Evolutionary conservation across 2,888 invertebrate genomes (phyloP).

Genomic region (Nephrotoma guestfalica): DNA sequence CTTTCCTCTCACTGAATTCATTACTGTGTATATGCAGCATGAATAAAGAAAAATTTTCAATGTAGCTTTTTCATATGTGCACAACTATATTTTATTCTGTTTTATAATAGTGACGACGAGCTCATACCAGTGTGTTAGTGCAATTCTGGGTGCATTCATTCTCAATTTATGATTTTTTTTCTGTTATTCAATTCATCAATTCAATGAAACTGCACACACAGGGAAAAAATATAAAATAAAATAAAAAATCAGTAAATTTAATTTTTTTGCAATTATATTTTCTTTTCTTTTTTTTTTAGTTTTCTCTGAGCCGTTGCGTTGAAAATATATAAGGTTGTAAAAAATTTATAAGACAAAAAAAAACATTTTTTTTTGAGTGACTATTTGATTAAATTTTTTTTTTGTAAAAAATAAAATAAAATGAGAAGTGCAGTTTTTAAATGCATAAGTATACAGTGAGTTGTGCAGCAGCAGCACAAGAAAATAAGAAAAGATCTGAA

Average conservation of each 20-base stretch:
- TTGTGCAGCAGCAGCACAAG: neutral
- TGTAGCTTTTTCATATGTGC: neutral
- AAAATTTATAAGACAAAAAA: neutral
- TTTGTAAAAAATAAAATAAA: neutral
- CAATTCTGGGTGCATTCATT: neutral
- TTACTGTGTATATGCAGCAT: neutral
- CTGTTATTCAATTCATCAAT: neutral
- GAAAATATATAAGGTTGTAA: slow-evolving; percentile 4
- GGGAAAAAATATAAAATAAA: neutral
- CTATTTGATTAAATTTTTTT: neutral
- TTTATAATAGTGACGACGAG: neutral
- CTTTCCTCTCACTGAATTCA: neutral
- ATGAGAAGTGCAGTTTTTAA: neutral
- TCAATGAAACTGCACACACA: neutral
- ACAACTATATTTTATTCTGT: neutral
- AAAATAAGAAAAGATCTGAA: neutral
- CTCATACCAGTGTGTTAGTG: neutral
- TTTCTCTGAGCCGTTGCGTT: slow-evolving; percentile 3
- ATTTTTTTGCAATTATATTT: neutral
- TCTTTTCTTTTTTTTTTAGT: neutral
- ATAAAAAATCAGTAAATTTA: neutral
- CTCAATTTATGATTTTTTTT: neutral
- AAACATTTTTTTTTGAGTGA: neutral
- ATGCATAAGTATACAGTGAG: neutral
- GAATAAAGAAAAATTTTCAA: neutral